Evolutionary conservation across 2,797 vertebrate genomes (phyloP), one percentile per base, ranked within the genome.

Genomic region (Allobates femoralis): DNA sequence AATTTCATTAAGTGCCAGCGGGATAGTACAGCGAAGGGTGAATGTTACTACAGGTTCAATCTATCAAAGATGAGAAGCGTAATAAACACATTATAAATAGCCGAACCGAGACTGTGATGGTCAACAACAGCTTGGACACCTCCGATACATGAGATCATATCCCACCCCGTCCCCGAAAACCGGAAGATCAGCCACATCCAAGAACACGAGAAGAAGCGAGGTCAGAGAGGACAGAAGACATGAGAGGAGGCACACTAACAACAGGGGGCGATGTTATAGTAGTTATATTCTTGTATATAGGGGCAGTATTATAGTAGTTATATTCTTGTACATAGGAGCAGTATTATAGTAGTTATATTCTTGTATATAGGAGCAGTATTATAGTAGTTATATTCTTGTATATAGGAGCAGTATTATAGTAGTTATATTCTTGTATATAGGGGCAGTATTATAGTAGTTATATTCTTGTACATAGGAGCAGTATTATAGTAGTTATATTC

Each of bases 311-410:
- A 62, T 62, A 62, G 58, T 28, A 62, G 58, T 62, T 62, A 62
- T 62, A 62, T 62, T 62, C 58, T 62, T 28, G n/a, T 62, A 62
- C n/a, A 62, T 28, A 62, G 58, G 58, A 28, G 67, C 34, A 71
- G 67, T 41, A 71, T 71, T 71, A 41, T 71, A 41, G 34, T 71
- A 71, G 67, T 71, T 71, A 71, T 71, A 71, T 71, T 71, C 67
- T n/a, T 71, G 67, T 71, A 71, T 11, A 71, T 37, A 71, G 67
- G 21, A n/a, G 21, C 67, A 71, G 67, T 41, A 71, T 71, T 71
- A 71, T 71, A 71, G 34, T 46, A 71, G 67, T 58, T 23, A 58
- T 58, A 58, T 58, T 58, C 56, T 23, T 58, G 56, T 23, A n/a
- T 10, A n/a, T 58, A 58, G 56, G 56, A 4, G 56, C 56, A 58